Conservation (phyloP, 2,888 invertebrate genomes). For the Polymixis lichenea region DNA sequence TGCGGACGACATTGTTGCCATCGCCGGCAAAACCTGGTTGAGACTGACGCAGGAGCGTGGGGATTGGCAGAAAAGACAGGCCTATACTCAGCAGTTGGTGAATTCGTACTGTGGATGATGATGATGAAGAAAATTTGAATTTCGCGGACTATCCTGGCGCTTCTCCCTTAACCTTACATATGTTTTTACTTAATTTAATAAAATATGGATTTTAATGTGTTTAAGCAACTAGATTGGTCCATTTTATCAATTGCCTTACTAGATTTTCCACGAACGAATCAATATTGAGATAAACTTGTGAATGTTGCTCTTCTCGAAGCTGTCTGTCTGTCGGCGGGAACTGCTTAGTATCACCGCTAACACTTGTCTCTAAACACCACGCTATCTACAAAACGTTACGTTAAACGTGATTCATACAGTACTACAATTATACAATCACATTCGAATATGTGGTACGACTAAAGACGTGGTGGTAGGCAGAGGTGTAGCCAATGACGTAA, state of each 20-base stretch:
- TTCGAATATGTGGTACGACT: conserved; percentile 8
- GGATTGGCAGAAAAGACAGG: too few species aligned
- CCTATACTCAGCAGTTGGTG: too few species aligned
- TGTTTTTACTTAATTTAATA: background rate
- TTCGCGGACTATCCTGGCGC: too few species aligned
- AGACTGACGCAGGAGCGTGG: too few species aligned
- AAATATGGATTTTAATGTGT: background rate
- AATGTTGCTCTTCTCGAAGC: conserved; percentile 52
- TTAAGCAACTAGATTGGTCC: background rate
- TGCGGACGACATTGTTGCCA: too few species aligned
- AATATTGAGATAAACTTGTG: conserved; percentile 48
- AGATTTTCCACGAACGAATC: conserved; percentile 27
- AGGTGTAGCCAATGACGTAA: background rate
- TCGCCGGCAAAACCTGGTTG: too few species aligned
- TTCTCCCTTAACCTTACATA: too few species aligned
- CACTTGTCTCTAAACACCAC: conserved; percentile 54
- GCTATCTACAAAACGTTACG: conserved; percentile 43
- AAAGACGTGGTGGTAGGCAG: background rate
- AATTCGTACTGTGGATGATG: too few species aligned
- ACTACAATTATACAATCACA: conserved; percentile 8
- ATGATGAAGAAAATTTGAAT: too few species aligned
- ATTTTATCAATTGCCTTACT: background rate
- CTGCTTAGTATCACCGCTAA: conserved; percentile 55
- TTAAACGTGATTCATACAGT: conserved; percentile 41
- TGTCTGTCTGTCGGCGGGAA: conserved; percentile 36